phyloP scores from a whole-genome alignment of 2,888 invertebrate genomes.

The Onthophagus sagittarius region DNA sequence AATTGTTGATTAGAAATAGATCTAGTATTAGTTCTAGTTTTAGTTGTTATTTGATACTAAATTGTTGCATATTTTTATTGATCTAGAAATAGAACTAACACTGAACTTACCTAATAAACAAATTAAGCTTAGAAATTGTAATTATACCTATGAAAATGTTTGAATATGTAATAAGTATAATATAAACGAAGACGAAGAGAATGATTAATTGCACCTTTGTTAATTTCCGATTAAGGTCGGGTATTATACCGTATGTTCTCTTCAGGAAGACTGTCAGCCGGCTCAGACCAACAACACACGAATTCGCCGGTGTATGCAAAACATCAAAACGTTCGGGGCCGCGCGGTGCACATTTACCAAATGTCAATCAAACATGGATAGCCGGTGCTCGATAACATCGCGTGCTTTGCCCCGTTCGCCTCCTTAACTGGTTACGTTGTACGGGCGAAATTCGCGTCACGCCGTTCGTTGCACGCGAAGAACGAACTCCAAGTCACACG shows the following conservation, averaged over 20 bases:
- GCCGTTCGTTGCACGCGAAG: background rate
- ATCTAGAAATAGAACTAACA: too few relatives aligned
- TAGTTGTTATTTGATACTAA: too few relatives aligned
- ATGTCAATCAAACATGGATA: constrained; percentile 46
- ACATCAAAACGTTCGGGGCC: constrained; percentile 42
- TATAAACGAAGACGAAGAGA: constrained; percentile 15
- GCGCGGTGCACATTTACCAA: constrained; percentile 44
- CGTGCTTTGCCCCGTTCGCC: constrained; percentile 32
- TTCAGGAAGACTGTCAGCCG: constrained; percentile 5
- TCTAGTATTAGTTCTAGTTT: too few relatives aligned
- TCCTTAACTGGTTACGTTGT: background rate
- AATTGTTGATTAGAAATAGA: too few relatives aligned
- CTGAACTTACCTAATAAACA: too few relatives aligned
- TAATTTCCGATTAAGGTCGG: constrained; percentile 11
- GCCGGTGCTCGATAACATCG: constrained; percentile 44
- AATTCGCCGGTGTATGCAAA: constrained; percentile 35
- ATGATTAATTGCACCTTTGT: constrained; percentile 15
- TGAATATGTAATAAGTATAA: background rate
- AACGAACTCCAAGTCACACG: background rate
- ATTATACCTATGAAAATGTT: background rate
- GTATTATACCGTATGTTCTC: background rate
- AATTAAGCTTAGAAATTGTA: too few relatives aligned
- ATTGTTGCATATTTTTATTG: too few relatives aligned
- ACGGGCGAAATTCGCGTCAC: background rate
- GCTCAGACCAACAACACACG: constrained; percentile 6